A percentile compares a stretch with the other conserved stretches of the same genome.
Evolutionary conservation across 2,888 invertebrate genomes (phyloP).

Genomic region (Alcis repandata): DNA sequence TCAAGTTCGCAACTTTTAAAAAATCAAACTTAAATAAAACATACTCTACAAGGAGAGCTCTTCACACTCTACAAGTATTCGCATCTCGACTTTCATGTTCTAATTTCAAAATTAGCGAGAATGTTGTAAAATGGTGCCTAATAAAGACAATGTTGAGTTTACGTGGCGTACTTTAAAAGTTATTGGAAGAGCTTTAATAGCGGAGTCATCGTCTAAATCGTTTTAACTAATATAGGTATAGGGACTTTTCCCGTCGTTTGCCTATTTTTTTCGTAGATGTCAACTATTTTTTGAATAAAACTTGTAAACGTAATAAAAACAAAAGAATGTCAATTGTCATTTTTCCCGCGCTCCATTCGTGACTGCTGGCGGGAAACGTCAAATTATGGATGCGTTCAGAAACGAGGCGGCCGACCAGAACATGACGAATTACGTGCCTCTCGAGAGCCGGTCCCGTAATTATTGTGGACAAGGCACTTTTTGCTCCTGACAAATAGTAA

Average conservation of each 20-base stretch:
- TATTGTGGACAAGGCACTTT: constrained; percentile 86
- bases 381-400: constrained; percentile 83
- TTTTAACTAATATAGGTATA: too few relatives aligned
- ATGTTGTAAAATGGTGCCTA: too few relatives aligned
- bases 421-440: constrained; percentile 85
- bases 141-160: too few relatives aligned
- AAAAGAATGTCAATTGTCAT: constrained; percentile 43
- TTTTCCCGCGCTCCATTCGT: constrained; percentile 72
- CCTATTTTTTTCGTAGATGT: not conserved
- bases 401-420: constrained; percentile 83
- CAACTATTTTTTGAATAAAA: not conserved
- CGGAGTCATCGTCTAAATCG: too few relatives aligned
- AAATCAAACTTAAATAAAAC: too few relatives aligned
- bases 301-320: constrained; percentile 17
- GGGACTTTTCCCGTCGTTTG: too few relatives aligned
- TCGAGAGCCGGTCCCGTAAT: constrained; percentile 84
- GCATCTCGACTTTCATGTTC: too few relatives aligned
- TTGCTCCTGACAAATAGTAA: constrained; percentile 85
- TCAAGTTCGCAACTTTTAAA: too few relatives aligned
- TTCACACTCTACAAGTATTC: too few relatives aligned
- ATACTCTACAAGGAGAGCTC: too few relatives aligned
- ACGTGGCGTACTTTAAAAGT: not conserved
- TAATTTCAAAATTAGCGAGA: too few relatives aligned
- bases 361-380: constrained; percentile 80
- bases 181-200: too few relatives aligned